phyloP scores from a whole-genome alignment of 2,113 vertebrate species.

The Heterotilapia buettikoferi region DNA sequence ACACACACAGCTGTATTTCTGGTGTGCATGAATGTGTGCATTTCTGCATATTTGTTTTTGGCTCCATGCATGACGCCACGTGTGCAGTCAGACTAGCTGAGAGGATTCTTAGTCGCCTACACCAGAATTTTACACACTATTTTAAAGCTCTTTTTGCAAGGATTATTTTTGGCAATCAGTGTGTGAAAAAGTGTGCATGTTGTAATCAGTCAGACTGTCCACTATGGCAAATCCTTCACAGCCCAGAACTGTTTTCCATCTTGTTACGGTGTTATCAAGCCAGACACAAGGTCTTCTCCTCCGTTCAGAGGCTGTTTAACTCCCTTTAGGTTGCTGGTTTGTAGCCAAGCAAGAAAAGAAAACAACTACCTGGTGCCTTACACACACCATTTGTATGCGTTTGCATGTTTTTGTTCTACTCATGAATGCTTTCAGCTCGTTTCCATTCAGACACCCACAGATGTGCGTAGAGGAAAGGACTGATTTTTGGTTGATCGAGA shows the following conservation, averaged over 20 bases:
- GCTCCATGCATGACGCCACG: neutral
- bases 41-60: neutral
- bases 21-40: neutral
- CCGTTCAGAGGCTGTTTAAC: conserved; percentile 23
- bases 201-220: neutral
- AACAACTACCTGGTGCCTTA: neutral
- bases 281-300: conserved; percentile 16
- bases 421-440: neutral
- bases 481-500: neutral
- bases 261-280: neutral
- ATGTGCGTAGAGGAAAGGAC: neutral
- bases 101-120: neutral
- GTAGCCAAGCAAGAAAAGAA: conserved; percentile 2
- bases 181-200: neutral
- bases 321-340: conserved; percentile 33
- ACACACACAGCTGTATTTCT: neutral
- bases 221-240: neutral
- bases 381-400: neutral
- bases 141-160: neutral
- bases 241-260: neutral
- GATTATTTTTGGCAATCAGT: neutral
- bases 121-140: neutral
- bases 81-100: neutral
- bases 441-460: neutral
- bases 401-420: neutral